These are phyloP conservation scores for Cataglyphis hispanica DNA, from an alignment of 1,140 invertebrate genomes.

Conservation along the genomic window DNA sequence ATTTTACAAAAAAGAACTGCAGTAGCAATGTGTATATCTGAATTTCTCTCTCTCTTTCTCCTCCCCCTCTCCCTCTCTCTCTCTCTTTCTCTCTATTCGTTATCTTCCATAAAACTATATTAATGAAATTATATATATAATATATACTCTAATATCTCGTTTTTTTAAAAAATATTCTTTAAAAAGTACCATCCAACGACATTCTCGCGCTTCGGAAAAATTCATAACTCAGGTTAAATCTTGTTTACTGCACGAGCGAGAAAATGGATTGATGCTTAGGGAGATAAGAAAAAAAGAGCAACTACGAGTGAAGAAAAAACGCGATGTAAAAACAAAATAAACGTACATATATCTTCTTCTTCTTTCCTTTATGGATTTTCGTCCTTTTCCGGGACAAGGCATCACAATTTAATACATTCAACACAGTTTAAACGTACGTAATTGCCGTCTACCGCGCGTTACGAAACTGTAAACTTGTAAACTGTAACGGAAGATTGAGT, in stretches of 20 bases:
- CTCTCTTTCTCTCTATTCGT: too few relatives aligned
- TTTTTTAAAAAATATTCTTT: neutral
- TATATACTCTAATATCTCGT: neutral
- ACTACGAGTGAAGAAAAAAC: neutral
- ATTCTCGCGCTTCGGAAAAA: neutral
- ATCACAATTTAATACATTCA: neutral
- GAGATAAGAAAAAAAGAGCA: neutral
- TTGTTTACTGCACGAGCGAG: neutral
- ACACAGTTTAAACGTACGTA: too few relatives aligned
- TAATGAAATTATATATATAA: too few relatives aligned
- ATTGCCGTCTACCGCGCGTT: constrained; percentile 2
- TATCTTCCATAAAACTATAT: too few relatives aligned
- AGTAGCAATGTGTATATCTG: too few relatives aligned
- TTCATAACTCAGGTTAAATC: neutral
- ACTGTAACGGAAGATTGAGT: constrained; percentile 35
- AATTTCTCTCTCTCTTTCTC: too few relatives aligned
- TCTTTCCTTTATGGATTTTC: too few relatives aligned
- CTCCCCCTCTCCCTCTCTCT: too few relatives aligned
- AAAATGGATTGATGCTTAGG: neutral
- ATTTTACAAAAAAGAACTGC: too few relatives aligned
- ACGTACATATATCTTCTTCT: neutral
- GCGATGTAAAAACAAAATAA: neutral
- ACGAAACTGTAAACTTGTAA: constrained; percentile 13
- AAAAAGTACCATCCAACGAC: neutral
- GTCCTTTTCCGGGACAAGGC: too few relatives aligned